phyloP scores from a whole-genome alignment of 2,797 vertebrate species.

The Hephaestus fuliginosus region DNA sequence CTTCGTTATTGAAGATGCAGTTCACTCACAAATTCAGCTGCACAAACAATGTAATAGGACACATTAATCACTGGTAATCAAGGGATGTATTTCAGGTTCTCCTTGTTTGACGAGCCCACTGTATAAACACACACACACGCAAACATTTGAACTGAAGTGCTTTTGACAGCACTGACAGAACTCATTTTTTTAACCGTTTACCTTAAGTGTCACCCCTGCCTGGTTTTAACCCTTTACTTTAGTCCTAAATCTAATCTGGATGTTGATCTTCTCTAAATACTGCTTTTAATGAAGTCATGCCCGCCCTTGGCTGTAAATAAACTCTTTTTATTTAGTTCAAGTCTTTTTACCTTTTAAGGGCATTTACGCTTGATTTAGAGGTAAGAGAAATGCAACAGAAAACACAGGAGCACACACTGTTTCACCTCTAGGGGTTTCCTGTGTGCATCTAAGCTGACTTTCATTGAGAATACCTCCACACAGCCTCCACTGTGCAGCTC shows the following conservation, averaged over 20 bases:
- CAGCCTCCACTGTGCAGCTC: slow-evolving; percentile 52
- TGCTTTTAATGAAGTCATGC: background rate
- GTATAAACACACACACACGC: background rate
- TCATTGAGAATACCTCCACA: slow-evolving; percentile 51
- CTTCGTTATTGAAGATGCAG: background rate
- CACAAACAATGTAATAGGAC: slow-evolving; percentile 10
- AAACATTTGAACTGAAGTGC: background rate
- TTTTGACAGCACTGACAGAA: background rate
- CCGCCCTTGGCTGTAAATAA: background rate
- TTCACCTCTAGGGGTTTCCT: slow-evolving; percentile 8
- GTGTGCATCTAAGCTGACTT: slow-evolving; percentile 25
- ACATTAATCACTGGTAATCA: slow-evolving; percentile 11
- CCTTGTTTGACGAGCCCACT: slow-evolving; percentile 55
- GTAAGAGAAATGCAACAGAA: background rate
- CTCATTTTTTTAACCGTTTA: background rate
- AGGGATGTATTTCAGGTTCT: slow-evolving; percentile 71
- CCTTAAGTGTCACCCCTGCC: background rate
- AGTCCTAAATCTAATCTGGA: background rate
- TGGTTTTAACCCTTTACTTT: background rate
- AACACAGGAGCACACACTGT: background rate
- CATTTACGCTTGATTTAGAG: background rate
- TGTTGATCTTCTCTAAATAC: background rate
- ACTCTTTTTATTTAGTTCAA: background rate
- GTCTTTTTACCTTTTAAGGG: background rate
- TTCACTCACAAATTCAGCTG: slow-evolving; percentile 7